Evolutionary conservation across 2,113 vertebrate species (phyloP), one percentile per base, ranked within the genome.

Genomic region (Hydropotes inermis): DNA sequence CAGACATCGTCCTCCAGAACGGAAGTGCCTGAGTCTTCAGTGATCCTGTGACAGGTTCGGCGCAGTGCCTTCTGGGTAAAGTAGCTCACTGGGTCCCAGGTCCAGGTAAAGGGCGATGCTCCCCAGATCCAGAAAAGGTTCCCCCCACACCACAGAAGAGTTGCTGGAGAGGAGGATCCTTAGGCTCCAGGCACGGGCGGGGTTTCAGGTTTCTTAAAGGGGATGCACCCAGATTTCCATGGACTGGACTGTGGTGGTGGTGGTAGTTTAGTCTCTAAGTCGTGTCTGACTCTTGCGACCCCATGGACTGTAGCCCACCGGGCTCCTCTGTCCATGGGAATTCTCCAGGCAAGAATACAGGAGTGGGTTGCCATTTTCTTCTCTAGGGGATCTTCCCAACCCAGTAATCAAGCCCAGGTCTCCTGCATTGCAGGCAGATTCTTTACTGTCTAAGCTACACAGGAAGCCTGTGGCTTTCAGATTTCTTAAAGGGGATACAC

Each of bases 71-170:
- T 39, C 50, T 1, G 47, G 11, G 67, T 36, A 67, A 45, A 8
- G 81, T 21, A 45, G 57, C 67, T 83, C 86, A 19, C 16, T 14
- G 87, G 1, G 27, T 27, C 52, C 1, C 25, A 0, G 2, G 30
- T 28, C 5, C 5, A 11, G 14, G 2, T 17, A 4, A 1, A 13
- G 7, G 19, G 36, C 1, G 4, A 17, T 11, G 7, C 54, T 55
- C 19, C 30, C 17, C 14, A 39, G 39, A 33, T 30, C 30, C 0
- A 1, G 57, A 12, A 45, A 11, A 6, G 0, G 23, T 21, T 6
- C 6, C 12, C 30, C 30, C n/a, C 16, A 5, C 28, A 21, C 9
- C 39, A 11, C 0, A 10, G n/a, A 70, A 33, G 4, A 6, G 19
- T 21, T 3, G 55, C 25, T 10, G 39, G 8, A 27, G 39, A 58